A percentile compares a stretch with the other conserved stretches of the same genome.
These are phyloP conservation scores for Conchocele bisecta DNA, from an alignment of 2,888 invertebrate species.

Conservation along the genomic window DNA sequence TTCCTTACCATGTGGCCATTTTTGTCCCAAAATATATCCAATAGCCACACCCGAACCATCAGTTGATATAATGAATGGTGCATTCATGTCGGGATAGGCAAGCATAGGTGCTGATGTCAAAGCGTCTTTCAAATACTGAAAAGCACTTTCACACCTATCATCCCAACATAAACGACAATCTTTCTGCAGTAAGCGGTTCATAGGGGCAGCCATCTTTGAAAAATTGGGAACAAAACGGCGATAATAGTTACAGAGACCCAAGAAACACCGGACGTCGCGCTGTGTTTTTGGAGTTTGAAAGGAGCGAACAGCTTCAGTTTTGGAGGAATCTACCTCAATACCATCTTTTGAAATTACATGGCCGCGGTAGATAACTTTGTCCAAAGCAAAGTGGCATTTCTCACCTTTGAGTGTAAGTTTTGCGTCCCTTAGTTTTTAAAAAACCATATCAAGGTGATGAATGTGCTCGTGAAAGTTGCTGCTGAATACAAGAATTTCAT, in stretches of 20 bases:
- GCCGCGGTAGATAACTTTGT: too few relatives aligned
- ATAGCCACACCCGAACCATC: too few relatives aligned
- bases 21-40: too few relatives aligned
- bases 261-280: slow-evolving; percentile 35
- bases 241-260: slow-evolving; percentile 51
- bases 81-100: too few relatives aligned
- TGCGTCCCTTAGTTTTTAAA: slow-evolving; percentile 37
- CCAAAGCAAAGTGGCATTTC: slow-evolving; percentile 61
- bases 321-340: slow-evolving; percentile 43
- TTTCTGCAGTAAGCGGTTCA: slow-evolving; percentile 40
- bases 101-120: too few relatives aligned
- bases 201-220: slow-evolving; percentile 39
- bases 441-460: slow-evolving; percentile 45
- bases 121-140: too few relatives aligned
- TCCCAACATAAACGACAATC: too few relatives aligned
- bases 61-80: too few relatives aligned
- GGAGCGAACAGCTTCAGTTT: slow-evolving; percentile 41
- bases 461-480: slow-evolving; percentile 55
- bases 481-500: slow-evolving; percentile 56
- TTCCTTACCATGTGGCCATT: too few relatives aligned
- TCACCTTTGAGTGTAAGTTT: slow-evolving; percentile 47
- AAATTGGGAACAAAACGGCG: slow-evolving; percentile 41
- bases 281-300: slow-evolving; percentile 50
- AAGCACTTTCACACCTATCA: too few relatives aligned
- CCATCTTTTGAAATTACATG: slow-evolving; percentile 59